Percentiles rank a stretch among this genome's conserved stretches.
Evolutionary conservation across 2,888 invertebrate species (phyloP).

Genomic region (Emesis furor): DNA sequence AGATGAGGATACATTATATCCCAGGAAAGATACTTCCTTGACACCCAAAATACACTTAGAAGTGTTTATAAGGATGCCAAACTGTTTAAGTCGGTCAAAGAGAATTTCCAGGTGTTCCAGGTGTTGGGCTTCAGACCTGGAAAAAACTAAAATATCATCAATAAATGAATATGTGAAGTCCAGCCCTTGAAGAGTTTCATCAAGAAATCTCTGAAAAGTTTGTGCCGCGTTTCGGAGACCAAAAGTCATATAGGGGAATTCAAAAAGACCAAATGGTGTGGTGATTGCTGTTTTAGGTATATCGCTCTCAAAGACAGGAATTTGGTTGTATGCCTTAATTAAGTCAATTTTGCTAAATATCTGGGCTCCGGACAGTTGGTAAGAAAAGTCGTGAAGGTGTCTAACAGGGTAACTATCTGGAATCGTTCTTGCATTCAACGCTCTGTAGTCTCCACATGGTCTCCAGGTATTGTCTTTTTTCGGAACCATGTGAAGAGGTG

Average conservation of each 20-base stretch:
- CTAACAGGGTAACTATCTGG: conserved; percentile 76
- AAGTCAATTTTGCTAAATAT: conserved; percentile 4
- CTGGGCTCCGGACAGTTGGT: not conserved
- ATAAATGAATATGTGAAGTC: conserved; percentile 59
- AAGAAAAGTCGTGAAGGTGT: conserved; percentile 66
- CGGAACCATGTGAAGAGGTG: conserved; percentile 50
- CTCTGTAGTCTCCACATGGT: conserved; percentile 79
- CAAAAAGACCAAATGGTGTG: not conserved
- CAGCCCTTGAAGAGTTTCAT: conserved; percentile 75
- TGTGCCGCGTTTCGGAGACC: conserved; percentile 10
- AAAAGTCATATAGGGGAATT: conserved; percentile 4
- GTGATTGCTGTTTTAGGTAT: conserved; percentile 70
- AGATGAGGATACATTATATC: conserved; percentile 60
- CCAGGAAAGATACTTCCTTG: conserved; percentile 73
- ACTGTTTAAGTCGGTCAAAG: not conserved
- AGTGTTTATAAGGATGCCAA: conserved; percentile 14
- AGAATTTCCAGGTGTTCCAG: conserved; percentile 14
- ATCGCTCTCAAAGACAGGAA: conserved; percentile 77
- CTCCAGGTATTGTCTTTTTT: conserved; percentile 40
- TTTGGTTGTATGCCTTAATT: conserved; percentile 80
- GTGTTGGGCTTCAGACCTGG: not conserved
- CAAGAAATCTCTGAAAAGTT: conserved; percentile 62
- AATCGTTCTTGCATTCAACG: conserved; percentile 73
- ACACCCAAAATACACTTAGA: not conserved
- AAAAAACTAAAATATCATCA: conserved; percentile 32